Conservation (phyloP, 92 coral and sea anemone genomes). For the Actinernus sp. region DNA sequence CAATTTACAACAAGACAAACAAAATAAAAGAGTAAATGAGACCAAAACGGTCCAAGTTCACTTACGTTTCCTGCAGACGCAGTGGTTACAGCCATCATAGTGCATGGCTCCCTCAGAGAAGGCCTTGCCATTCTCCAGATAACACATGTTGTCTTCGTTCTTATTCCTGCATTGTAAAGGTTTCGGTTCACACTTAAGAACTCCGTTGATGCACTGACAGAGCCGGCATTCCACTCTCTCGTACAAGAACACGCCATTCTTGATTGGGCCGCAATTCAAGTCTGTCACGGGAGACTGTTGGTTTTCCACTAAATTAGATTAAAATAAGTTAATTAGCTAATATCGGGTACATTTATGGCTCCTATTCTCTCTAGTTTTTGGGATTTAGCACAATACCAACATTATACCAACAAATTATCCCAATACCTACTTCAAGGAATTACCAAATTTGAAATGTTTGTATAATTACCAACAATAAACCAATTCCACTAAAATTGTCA, state of each 20-base stretch:
- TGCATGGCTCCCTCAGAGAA: constrained; percentile 70
- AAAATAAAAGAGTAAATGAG: not conserved
- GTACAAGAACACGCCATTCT: constrained; percentile 67
- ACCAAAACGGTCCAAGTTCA: not conserved
- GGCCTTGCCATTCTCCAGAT: constrained; percentile 58
- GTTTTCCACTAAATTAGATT: too few relatives aligned
- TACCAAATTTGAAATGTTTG: too few relatives aligned
- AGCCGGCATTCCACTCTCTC: constrained; percentile 69
- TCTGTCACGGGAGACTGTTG: too few relatives aligned
- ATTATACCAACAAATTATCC: too few relatives aligned
- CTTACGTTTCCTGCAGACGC: constrained; percentile 92
- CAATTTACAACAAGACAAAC: too few relatives aligned
- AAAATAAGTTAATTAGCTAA: too few relatives aligned
- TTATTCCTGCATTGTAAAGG: constrained; percentile 51
- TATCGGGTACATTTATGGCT: too few relatives aligned
- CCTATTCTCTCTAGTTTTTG: too few relatives aligned
- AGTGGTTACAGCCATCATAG: constrained; percentile 90
- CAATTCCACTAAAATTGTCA: too few relatives aligned
- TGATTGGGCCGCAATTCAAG: constrained; percentile 16
- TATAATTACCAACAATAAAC: too few relatives aligned
- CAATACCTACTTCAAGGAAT: too few relatives aligned
- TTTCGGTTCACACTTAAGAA: constrained; percentile 54
- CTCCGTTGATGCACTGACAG: constrained; percentile 77
- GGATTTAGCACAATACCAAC: too few relatives aligned
- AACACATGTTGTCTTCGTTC: constrained; percentile 52